These are phyloP conservation scores for Gandaritis pyraliata DNA, from an alignment of 2,888 invertebrate species.

Conservation along the genomic window DNA sequence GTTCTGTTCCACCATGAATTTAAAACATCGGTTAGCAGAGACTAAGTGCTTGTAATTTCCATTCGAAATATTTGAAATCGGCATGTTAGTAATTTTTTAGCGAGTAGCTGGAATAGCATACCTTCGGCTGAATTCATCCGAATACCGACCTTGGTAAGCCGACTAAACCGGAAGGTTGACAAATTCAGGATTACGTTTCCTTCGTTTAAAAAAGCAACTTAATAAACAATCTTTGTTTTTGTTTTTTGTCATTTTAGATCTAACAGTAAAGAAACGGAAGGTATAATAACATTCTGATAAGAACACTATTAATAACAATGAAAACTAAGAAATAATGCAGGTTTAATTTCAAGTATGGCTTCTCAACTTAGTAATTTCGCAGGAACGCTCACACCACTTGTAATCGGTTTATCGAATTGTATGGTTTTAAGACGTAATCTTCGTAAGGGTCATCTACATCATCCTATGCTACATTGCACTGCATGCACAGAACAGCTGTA, in stretches of 20 bases:
- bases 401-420: conserved; percentile 13
- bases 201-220: conserved; percentile 3
- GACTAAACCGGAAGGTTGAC: conserved; percentile 16
- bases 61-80: conserved; percentile 15
- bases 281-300: too few species aligned
- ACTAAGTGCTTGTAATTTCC: conserved; percentile 15
- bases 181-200: conserved; percentile 16
- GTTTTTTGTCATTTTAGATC: background rate
- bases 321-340: conserved; percentile 8
- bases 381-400: conserved; percentile 2
- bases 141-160: conserved; percentile 27
- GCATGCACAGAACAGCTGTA: background rate
- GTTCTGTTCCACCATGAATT: conserved; percentile 4
- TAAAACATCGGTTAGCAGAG: conserved; percentile 16
- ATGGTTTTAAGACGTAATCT: conserved; percentile 11
- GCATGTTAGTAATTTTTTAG: conserved; percentile 17
- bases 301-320: background rate
- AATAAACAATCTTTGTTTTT: background rate
- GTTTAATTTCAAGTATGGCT: conserved; percentile 22
- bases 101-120: conserved; percentile 25
- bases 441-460: conserved; percentile 7
- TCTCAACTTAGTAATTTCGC: conserved; percentile 15
- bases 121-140: conserved; percentile 20
- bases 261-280: too few species aligned
- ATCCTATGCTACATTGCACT: background rate